phyloP scores from a whole-genome alignment of 1,140 invertebrate genomes.

The Frieseomelitta varia region DNA sequence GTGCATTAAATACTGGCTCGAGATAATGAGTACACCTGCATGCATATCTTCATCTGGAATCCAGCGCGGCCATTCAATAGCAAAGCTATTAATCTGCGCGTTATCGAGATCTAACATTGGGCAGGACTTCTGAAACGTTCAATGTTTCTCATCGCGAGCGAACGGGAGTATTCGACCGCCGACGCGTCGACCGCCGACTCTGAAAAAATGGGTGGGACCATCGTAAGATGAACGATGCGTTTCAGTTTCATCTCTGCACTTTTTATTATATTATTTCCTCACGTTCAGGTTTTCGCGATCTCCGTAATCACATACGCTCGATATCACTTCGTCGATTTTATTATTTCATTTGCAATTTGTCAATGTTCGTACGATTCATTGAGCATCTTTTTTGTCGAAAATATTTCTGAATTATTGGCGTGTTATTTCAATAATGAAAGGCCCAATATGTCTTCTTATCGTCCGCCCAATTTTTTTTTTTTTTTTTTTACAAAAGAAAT shows the following conservation, averaged over 20 bases:
- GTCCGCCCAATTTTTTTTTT: neutral
- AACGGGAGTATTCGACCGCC: neutral
- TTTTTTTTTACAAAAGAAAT: neutral
- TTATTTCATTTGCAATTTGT: neutral
- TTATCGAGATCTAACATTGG: constrained; percentile 36
- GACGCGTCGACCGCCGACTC: no score
- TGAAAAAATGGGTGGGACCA: neutral
- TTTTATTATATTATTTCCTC: neutral
- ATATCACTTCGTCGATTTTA: neutral
- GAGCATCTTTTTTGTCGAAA: no score
- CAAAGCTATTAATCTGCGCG: constrained; percentile 31
- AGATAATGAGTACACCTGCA: constrained; percentile 46
- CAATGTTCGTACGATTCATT: neutral
- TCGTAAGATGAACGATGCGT: neutral
- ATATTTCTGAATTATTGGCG: neutral
- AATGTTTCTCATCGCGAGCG: neutral
- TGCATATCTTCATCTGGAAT: constrained; percentile 41
- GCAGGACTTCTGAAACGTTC: constrained; percentile 1
- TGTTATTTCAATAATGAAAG: neutral
- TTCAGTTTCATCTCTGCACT: neutral
- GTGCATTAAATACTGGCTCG: constrained; percentile 22
- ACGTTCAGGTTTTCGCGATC: neutral
- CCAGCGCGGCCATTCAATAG: constrained; percentile 25
- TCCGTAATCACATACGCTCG: neutral
- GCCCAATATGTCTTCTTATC: neutral